phyloP scores from a whole-genome alignment of 1,140 invertebrate genomes.

The Nephotettix cincticeps region DNA sequence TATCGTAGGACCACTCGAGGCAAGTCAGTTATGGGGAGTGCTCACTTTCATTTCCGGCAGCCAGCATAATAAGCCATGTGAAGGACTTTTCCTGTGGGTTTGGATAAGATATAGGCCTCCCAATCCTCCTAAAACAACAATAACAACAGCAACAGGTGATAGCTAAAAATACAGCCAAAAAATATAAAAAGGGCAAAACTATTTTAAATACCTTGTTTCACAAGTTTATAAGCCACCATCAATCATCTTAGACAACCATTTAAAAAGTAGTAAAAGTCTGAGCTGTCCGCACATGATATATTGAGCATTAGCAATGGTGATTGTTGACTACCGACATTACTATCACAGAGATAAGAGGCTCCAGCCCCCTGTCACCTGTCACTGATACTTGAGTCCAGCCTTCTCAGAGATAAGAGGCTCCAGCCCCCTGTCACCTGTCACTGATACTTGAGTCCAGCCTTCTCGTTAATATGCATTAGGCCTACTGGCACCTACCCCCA shows the following conservation, averaged over 20 bases:
- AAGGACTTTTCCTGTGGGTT: too few relatives aligned
- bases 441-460: not conserved
- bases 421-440: not conserved
- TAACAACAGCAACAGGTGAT: too few relatives aligned
- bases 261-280: slow-evolving; percentile 14
- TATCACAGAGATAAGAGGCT: not conserved
- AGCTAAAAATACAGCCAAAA: too few relatives aligned
- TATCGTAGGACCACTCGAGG: too few relatives aligned
- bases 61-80: too few relatives aligned
- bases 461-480: not conserved
- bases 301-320: not conserved
- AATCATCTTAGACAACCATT: not conserved
- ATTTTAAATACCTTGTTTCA: too few relatives aligned
- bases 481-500: not conserved
- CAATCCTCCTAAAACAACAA: too few relatives aligned
- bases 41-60: too few relatives aligned
- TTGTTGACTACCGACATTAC: not conserved
- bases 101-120: too few relatives aligned
- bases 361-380: not conserved
- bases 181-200: too few relatives aligned
- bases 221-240: too few relatives aligned
- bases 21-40: too few relatives aligned
- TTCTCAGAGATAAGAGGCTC: not conserved
- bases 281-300: slow-evolving; percentile 13
- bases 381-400: not conserved